These are phyloP conservation scores for Chunga burmeisteri DNA, from an alignment of 2,113 vertebrate genomes.

Conservation along the genomic window DNA sequence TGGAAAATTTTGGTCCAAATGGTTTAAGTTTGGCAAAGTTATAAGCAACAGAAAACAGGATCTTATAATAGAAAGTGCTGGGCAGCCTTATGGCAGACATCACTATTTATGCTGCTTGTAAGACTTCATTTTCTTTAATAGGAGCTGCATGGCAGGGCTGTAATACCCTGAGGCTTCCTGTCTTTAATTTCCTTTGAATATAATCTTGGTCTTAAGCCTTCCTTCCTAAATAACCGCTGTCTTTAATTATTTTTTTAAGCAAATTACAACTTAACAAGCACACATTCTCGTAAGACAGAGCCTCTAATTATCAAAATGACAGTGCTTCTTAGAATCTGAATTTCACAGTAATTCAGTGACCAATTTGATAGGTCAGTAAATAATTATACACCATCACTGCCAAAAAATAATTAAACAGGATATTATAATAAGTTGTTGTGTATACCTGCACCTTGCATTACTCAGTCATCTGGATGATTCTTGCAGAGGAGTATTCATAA, in stretches of 20 bases:
- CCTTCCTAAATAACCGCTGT: constrained; percentile 70
- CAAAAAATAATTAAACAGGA: not conserved
- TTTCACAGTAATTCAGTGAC: constrained; percentile 23
- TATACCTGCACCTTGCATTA: not conserved
- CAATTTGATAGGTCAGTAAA: not conserved
- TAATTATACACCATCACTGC: not conserved
- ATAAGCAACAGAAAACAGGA: not conserved
- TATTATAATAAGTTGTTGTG: not conserved
- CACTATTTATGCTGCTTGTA: constrained; percentile 1
- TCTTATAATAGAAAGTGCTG: constrained; percentile 1
- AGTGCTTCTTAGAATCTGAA: constrained; percentile 18
- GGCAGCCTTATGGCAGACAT: constrained; percentile 26
- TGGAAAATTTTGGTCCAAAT: constrained; percentile 15
- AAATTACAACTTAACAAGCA: constrained; percentile 67
- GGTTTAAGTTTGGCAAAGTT: constrained; percentile 24
- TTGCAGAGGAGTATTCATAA: not conserved
- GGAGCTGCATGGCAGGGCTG: constrained; percentile 39
- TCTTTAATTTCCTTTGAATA: constrained; percentile 70
- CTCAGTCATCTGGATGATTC: not conserved
- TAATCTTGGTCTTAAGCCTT: constrained; percentile 66
- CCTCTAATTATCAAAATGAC: constrained; percentile 56
- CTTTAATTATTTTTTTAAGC: constrained; percentile 68
- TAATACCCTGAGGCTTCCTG: constrained; percentile 63
- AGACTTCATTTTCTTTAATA: constrained; percentile 53
- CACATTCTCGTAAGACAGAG: constrained; percentile 15